Conservation (phyloP, 1,140 invertebrate species). For the Chelonus insularis region DNA sequence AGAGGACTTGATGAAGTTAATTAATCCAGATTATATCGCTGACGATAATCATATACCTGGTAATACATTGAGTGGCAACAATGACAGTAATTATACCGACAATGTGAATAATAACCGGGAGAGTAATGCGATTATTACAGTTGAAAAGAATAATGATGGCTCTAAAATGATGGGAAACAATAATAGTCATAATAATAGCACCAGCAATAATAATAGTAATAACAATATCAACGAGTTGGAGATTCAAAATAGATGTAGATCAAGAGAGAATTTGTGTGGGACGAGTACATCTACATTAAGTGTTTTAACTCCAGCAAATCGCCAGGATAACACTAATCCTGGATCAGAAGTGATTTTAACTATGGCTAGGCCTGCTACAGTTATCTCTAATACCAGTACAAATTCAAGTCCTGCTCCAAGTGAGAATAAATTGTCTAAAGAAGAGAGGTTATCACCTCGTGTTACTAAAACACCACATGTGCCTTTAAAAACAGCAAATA, state of each 20-base stretch:
- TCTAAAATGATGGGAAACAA: conserved; percentile 4
- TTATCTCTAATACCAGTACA: conserved; percentile 69
- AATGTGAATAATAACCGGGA: conserved; percentile 50
- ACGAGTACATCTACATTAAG: conserved; percentile 50
- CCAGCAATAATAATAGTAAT: conserved; percentile 33
- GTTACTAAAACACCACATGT: conserved; percentile 56
- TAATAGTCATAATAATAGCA: conserved; percentile 45
- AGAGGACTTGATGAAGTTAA: conserved; percentile 86
- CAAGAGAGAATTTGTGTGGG: conserved; percentile 62
- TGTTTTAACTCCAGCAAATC: conserved; percentile 45
- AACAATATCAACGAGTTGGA: conserved; percentile 51
- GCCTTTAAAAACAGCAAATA: conserved; percentile 43
- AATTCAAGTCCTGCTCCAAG: conserved; percentile 65
- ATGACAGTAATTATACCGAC: conserved; percentile 37
- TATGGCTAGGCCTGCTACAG: conserved; percentile 72
- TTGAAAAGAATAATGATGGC: conserved; percentile 2
- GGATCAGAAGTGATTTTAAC: conserved; percentile 70
- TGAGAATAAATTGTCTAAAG: conserved; percentile 64
- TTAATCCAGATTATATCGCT: conserved; percentile 79
- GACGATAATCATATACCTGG: conserved; percentile 51
- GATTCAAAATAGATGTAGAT: conserved; percentile 58
- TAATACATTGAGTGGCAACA: conserved; percentile 45
- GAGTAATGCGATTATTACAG: conserved; percentile 20
- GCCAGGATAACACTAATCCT: conserved; percentile 52
- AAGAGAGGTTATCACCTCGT: conserved; percentile 63